These are phyloP conservation scores for Pachyramphus minor DNA, from an alignment of 2,113 vertebrate genomes.

Conservation along the genomic window DNA sequence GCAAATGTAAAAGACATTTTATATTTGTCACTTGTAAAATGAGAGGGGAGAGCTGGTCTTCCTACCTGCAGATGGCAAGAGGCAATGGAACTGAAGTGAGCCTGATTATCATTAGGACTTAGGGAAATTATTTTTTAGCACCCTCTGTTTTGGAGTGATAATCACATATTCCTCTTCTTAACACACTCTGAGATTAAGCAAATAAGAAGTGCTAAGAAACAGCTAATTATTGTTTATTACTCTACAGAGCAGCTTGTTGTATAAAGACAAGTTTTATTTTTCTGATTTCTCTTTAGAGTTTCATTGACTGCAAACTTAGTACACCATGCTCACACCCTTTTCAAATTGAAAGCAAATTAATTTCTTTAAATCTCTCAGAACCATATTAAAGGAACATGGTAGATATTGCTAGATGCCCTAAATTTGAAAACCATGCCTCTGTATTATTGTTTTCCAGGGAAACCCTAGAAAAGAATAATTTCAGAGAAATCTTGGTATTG, in stretches of 20 bases:
- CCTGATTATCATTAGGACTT: not conserved
- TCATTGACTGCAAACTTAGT: not conserved
- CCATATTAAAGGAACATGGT: not conserved
- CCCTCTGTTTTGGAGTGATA: not conserved
- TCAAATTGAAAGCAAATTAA: not conserved
- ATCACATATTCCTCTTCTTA: not conserved
- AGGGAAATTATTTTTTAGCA: not conserved
- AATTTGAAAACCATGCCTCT: not conserved
- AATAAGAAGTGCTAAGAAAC: not conserved
- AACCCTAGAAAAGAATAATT: not conserved
- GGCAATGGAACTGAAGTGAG: not conserved
- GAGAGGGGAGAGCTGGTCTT: not conserved
- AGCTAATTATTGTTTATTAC: not conserved
- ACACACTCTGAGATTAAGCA: not conserved
- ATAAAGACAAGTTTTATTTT: not conserved
- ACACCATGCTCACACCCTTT: not conserved
- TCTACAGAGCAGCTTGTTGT: not conserved
- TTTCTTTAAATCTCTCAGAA: not conserved
- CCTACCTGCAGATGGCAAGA: not conserved
- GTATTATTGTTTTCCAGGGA: not conserved
- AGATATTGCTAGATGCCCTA: not conserved
- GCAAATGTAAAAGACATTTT: not conserved
- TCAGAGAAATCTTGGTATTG: not conserved
- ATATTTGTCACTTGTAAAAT: not conserved
- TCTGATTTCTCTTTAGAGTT: not conserved